A percentile compares a stretch with the other conserved stretches of the same genome.
Conservation (phyloP, 2,113 vertebrate genomes). For the Bettongia penicillata region DNA sequence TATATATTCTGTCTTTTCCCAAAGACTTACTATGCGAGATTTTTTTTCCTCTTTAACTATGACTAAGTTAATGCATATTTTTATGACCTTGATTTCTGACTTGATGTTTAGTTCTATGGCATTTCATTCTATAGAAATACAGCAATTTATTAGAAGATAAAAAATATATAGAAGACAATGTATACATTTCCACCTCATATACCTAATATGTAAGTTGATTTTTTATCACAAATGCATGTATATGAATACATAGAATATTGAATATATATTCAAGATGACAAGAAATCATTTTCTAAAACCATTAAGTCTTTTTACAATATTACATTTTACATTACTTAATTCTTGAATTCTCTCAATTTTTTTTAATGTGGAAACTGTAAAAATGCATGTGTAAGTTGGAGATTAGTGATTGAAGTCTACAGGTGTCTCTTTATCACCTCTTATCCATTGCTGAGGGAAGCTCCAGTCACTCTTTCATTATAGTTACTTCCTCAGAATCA, state of each 20-base stretch:
- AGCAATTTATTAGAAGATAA: background rate
- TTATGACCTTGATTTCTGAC: background rate
- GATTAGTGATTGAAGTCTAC: background rate
- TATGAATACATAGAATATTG: background rate
- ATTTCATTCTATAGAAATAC: background rate
- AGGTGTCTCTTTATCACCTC: background rate
- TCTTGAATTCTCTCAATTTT: background rate
- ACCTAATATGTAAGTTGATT: background rate
- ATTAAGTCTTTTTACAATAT: background rate
- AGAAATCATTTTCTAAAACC: background rate
- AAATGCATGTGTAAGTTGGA: background rate
- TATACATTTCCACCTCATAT: background rate
- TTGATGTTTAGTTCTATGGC: background rate
- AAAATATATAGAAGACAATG: background rate
- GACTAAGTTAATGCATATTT: background rate
- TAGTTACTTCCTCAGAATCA: background rate
- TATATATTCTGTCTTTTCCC: slow-evolving; percentile 5
- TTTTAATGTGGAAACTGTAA: background rate
- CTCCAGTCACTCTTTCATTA: background rate
- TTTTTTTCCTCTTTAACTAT: background rate
- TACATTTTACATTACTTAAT: background rate
- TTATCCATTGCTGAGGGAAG: background rate
- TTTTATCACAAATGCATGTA: background rate
- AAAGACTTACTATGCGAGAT: slow-evolving; percentile 44
- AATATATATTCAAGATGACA: background rate